Percentiles rank a stretch among this genome's conserved stretches.
These are phyloP conservation scores for Arrhopalites spinosus DNA, from an alignment of 2,888 invertebrate species.

Conservation along the genomic window DNA sequence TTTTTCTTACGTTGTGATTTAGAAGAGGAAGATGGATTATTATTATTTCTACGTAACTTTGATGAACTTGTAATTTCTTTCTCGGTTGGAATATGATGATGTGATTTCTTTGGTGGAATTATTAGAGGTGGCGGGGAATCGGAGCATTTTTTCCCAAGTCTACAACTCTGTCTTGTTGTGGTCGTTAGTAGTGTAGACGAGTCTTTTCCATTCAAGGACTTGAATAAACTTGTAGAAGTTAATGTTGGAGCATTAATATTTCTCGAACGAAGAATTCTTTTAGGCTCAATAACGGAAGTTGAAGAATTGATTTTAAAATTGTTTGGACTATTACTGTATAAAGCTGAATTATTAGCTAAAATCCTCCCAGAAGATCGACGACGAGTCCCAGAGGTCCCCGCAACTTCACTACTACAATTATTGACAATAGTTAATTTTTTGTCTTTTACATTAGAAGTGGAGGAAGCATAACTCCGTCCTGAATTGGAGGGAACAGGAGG, in stretches of 20 bases:
- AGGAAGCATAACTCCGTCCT: too few species aligned
- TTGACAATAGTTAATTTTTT: slow-evolving; percentile 17
- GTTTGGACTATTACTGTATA: neutral
- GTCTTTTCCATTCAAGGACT: slow-evolving; percentile 19
- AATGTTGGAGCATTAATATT: slow-evolving; percentile 47
- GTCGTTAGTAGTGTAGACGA: neutral
- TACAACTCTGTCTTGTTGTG: slow-evolving; percentile 20
- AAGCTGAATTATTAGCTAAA: neutral
- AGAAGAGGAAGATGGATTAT: neutral
- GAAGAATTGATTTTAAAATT: neutral
- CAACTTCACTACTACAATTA: slow-evolving; percentile 1
- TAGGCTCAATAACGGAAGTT: slow-evolving; percentile 10
- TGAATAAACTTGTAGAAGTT: slow-evolving; percentile 2
- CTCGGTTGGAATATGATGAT: neutral
- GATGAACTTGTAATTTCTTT: slow-evolving; percentile 13
- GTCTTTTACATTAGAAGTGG: slow-evolving; percentile 18
- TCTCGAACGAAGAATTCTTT: slow-evolving; percentile 49
- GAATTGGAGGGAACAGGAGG: too few species aligned
- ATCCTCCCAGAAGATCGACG: slow-evolving; percentile 37
- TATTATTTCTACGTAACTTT: neutral
- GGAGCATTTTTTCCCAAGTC: slow-evolving; percentile 21
- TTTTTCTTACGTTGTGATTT: slow-evolving; percentile 2
- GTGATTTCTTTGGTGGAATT: slow-evolving; percentile 12
- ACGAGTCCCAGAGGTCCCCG: slow-evolving; percentile 34
- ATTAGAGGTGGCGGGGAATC: neutral